Evolutionary conservation across 2,888 invertebrate species (phyloP).

Genomic region (Eudemis profundana): DNA sequence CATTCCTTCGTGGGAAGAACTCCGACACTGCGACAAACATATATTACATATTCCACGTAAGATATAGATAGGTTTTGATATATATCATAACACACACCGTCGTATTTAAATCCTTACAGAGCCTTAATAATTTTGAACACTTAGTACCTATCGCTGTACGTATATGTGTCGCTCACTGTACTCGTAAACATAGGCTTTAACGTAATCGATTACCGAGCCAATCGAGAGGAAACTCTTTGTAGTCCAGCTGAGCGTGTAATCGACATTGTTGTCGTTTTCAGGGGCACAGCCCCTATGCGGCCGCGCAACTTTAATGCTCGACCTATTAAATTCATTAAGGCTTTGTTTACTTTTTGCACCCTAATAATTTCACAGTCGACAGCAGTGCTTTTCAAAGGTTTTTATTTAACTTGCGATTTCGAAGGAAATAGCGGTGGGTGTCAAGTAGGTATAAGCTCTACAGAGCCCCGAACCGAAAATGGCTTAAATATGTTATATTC

Average conservation of each 20-base stretch:
- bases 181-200: slow-evolving; percentile 29
- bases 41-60: too few species aligned
- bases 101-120: too few species aligned
- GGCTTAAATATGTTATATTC: too few species aligned
- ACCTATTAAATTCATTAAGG: slow-evolving; percentile 20
- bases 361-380: slow-evolving; percentile 6
- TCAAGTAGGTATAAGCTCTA: too few species aligned
- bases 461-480: too few species aligned
- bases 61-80: too few species aligned
- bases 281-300: slow-evolving; percentile 52
- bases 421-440: too few species aligned
- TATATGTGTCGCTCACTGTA: background rate
- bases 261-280: slow-evolving; percentile 65
- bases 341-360: slow-evolving; percentile 24
- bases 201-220: slow-evolving; percentile 63
- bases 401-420: background rate
- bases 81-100: too few species aligned
- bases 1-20: too few species aligned
- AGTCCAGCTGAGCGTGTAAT: slow-evolving; percentile 68
- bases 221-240: slow-evolving; percentile 75
- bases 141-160: too few species aligned
- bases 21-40: too few species aligned
- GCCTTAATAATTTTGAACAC: too few species aligned
- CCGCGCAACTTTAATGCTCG: slow-evolving; percentile 13
- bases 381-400: background rate